Conservation (phyloP, 2,113 vertebrate species). For the Zosterops lateralis region DNA sequence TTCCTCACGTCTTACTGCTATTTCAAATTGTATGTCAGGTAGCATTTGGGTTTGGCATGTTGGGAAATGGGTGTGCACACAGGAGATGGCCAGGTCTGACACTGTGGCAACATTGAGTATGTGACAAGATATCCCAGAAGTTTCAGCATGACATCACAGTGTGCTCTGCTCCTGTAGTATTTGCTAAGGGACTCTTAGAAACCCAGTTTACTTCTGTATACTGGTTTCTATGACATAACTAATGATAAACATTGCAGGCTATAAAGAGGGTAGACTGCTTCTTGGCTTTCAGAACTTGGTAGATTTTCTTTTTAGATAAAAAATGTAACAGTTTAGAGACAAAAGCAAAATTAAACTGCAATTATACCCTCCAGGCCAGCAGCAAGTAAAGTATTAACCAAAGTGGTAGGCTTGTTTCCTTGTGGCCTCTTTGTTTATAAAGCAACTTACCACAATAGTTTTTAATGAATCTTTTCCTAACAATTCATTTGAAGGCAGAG, state of each 20-base stretch:
- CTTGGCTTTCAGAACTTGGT: neutral
- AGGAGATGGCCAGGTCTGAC: neutral
- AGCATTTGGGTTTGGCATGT: neutral
- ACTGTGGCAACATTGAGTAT: fast-evolving
- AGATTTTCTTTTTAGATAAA: neutral
- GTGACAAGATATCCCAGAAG: neutral
- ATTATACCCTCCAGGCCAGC: neutral
- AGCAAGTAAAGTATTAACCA: neutral
- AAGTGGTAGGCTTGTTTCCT: neutral
- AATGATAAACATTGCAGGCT: neutral
- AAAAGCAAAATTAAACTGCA: neutral
- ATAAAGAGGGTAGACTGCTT: neutral
- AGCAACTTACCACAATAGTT: neutral
- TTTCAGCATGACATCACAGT: neutral
- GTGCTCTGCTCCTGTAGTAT: neutral
- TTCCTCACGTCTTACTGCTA: neutral
- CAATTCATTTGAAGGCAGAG: neutral
- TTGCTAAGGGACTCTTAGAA: neutral
- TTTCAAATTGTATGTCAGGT: neutral
- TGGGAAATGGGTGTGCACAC: neutral
- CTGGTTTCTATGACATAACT: neutral
- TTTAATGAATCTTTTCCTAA: neutral
- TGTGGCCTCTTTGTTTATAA: neutral
- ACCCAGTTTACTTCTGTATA: neutral
- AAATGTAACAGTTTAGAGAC: neutral